phyloP scores from a whole-genome alignment of 2,113 vertebrate genomes.

The Tragelaphus scriptus region DNA sequence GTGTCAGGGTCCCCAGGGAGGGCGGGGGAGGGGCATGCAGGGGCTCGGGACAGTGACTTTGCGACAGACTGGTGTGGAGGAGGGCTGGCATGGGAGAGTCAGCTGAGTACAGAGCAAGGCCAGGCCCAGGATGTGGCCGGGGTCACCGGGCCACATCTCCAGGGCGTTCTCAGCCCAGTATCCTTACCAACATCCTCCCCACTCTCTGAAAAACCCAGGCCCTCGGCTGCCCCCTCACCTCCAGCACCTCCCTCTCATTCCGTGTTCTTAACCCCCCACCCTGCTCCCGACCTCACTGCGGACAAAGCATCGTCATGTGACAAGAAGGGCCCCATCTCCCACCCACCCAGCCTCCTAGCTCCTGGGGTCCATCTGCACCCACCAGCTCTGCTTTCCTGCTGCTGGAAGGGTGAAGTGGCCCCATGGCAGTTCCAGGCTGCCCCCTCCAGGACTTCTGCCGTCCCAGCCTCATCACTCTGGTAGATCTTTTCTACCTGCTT shows the following conservation, averaged over 20 bases:
- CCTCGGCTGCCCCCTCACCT: neutral
- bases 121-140: neutral
- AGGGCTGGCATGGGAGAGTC: neutral
- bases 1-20: neutral
- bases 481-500: neutral
- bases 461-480: neutral
- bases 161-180: neutral
- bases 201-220: neutral
- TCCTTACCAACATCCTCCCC: neutral
- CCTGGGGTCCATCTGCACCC: too few species aligned
- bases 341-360: neutral
- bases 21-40: accelerated
- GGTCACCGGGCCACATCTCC: neutral
- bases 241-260: neutral
- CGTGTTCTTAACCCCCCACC: neutral
- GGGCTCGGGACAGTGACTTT: neutral
- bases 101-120: neutral
- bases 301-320: neutral
- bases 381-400: neutral
- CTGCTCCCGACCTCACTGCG: neutral
- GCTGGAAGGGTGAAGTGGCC: neutral
- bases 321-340: neutral
- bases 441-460: neutral
- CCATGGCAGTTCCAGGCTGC: too few species aligned
- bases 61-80: neutral